Conservation (phyloP, 1,140 invertebrate genomes). For the Drosophila persimilis region DNA sequence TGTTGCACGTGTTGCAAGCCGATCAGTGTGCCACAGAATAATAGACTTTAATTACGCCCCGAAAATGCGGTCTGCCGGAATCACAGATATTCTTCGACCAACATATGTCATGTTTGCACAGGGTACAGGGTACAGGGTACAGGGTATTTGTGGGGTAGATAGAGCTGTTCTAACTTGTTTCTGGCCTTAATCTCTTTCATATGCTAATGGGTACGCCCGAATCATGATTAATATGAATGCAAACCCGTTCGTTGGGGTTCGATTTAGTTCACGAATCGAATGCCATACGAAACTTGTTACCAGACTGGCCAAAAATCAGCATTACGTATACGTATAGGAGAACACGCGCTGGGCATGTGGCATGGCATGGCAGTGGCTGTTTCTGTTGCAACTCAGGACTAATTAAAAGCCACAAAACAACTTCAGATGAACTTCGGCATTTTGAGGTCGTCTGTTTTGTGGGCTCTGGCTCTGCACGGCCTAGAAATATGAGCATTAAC, state of each 20-base stretch:
- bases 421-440: conserved; percentile 69
- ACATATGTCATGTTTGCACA: too few species aligned
- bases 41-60: conserved; percentile 51
- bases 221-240: not conserved
- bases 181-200: conserved; percentile 29
- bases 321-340: conserved; percentile 70
- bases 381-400: conserved; percentile 35
- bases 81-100: too few species aligned
- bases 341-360: conserved; percentile 49
- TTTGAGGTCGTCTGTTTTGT: conserved; percentile 60
- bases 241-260: conserved; percentile 22
- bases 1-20: conserved; percentile 63
- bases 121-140: too few species aligned
- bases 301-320: conserved; percentile 59
- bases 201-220: conserved; percentile 31
- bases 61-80: conserved; percentile 25
- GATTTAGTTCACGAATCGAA: too few species aligned
- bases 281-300: conserved; percentile 45
- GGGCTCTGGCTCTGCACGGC: conserved; percentile 29
- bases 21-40: conserved; percentile 36
- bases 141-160: too few species aligned
- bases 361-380: conserved; percentile 19
- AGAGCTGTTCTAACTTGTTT: too few species aligned
- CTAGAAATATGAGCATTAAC: conserved; percentile 71
- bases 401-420: conserved; percentile 58